Conservation (phyloP, 2,113 vertebrate genomes). For the Vulpes lagopus region DNA sequence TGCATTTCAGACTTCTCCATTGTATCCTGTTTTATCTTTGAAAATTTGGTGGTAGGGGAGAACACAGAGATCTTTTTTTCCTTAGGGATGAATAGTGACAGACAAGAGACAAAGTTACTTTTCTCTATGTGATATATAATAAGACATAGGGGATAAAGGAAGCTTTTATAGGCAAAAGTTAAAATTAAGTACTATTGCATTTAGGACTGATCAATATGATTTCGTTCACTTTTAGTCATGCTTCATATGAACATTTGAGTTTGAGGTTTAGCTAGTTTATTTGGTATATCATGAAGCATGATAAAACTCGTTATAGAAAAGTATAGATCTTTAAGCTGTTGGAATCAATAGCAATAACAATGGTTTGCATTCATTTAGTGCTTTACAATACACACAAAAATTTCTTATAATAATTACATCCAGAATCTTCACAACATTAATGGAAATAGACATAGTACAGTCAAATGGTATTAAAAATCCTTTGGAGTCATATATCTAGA, state of each 20-base stretch:
- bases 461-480: fast-evolving
- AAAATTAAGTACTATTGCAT: background rate
- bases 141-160: background rate
- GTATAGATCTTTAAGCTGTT: background rate
- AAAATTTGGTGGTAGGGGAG: background rate
- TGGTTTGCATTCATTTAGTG: background rate
- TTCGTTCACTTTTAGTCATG: background rate
- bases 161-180: background rate
- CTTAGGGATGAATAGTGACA: background rate
- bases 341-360: background rate
- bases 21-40: background rate
- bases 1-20: background rate
- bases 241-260: background rate
- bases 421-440: background rate
- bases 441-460: background rate
- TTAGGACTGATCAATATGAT: background rate
- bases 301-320: constrained; percentile 15
- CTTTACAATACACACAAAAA: background rate
- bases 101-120: background rate
- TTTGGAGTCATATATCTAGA: background rate
- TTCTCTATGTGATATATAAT: background rate
- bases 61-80: background rate
- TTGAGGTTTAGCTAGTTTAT: constrained; percentile 34
- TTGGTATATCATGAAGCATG: background rate
- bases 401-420: background rate